Percentiles rank a stretch among this genome's conserved stretches.
Evolutionary conservation across 2,888 invertebrate genomes (phyloP).

Genomic region (Pyrgus malvae): DNA sequence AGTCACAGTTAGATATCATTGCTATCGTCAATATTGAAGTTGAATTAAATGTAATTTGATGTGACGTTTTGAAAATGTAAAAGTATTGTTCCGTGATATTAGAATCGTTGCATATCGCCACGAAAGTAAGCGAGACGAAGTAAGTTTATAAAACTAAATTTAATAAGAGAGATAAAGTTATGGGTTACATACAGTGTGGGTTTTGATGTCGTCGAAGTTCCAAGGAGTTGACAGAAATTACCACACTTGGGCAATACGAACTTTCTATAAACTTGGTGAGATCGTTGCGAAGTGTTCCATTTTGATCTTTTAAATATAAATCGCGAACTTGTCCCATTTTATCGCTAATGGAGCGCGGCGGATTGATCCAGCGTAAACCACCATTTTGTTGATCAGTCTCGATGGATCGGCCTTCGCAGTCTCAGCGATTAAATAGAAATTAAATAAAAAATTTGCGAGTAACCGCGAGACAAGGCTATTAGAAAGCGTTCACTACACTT

Average conservation of each 20-base stretch:
- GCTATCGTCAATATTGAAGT: too few relatives aligned
- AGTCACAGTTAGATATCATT: neutral
- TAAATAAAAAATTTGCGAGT: neutral
- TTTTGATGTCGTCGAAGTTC: neutral
- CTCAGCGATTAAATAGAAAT: slow-evolving; percentile 5
- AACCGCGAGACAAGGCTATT: slow-evolving; percentile 9
- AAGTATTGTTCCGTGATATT: too few relatives aligned
- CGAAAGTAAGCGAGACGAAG: too few relatives aligned
- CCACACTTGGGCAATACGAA: neutral
- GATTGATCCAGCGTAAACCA: slow-evolving; percentile 26
- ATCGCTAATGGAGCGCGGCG: slow-evolving; percentile 22
- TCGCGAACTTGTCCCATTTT: slow-evolving; percentile 9
- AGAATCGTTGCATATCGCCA: too few relatives aligned
- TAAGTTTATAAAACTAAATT: too few relatives aligned
- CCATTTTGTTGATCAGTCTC: slow-evolving; percentile 22
- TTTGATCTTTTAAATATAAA: slow-evolving; percentile 18
- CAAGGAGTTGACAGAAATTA: slow-evolving; percentile 1
- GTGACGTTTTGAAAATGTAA: too few relatives aligned
- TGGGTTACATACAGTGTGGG: neutral
- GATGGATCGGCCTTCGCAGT: slow-evolving; percentile 27
- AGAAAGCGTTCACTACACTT: neutral
- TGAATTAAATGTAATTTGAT: too few relatives aligned
- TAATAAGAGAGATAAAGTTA: neutral
- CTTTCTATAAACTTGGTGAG: slow-evolving; percentile 17
- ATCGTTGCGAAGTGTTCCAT: neutral